A percentile compares a stretch with the other conserved stretches of the same genome.
Evolutionary conservation across 2,113 vertebrate species (phyloP).

Genomic region (Rhegmatorhina hoffmannsi): DNA sequence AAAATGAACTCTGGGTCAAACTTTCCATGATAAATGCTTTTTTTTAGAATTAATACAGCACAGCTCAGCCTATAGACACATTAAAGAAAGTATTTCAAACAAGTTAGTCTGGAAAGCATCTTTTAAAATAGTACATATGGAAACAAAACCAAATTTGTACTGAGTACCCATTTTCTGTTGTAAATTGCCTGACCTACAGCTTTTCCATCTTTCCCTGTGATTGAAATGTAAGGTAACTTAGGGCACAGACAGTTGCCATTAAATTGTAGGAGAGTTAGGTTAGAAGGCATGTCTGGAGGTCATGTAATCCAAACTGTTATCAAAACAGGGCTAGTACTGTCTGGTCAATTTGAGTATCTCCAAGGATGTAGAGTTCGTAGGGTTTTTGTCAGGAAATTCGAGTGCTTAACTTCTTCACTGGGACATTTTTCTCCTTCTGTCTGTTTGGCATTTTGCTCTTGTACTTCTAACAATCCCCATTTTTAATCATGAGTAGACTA

Average conservation of each 20-base stretch:
- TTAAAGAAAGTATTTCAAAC: not conserved
- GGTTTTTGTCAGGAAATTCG: not conserved
- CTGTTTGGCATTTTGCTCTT: not conserved
- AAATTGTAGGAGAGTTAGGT: not conserved
- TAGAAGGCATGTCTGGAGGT: not conserved
- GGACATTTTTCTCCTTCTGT: not conserved
- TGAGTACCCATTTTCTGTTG: not conserved
- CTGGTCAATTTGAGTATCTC: not conserved
- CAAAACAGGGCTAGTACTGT: not conserved
- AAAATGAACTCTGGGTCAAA: slow-evolving; percentile 48
- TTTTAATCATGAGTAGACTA: not conserved
- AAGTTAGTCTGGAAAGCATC: not conserved
- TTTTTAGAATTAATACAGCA: slow-evolving; percentile 36
- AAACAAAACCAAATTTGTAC: not conserved
- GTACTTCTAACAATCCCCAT: not conserved
- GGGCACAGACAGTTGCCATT: not conserved
- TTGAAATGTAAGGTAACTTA: not conserved
- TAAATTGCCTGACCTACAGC: not conserved
- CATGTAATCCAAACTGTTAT: not conserved
- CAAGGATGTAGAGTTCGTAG: not conserved
- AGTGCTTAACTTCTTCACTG: not conserved
- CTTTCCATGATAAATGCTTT: slow-evolving; percentile 34
- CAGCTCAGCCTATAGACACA: not conserved
- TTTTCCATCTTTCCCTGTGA: not conserved
- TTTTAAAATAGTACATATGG: slow-evolving; percentile 16